phyloP scores from a whole-genome alignment of 2,113 vertebrate genomes.

The Caracal caracal region DNA sequence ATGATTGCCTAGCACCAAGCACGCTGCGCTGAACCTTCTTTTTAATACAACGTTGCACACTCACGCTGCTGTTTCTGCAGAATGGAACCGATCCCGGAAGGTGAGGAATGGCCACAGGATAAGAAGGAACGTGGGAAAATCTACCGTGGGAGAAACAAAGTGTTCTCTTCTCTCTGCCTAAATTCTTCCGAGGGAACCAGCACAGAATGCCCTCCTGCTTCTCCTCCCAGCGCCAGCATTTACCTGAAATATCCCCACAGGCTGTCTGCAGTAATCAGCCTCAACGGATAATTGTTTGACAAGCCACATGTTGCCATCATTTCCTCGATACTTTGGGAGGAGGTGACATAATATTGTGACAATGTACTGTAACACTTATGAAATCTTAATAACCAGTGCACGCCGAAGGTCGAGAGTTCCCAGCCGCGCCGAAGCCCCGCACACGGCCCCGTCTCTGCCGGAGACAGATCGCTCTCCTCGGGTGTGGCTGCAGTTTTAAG shows the following conservation, averaged over 20 bases:
- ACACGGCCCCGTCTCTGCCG: not conserved
- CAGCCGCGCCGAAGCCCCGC: not conserved
- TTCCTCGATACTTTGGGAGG: not conserved
- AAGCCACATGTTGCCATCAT: not conserved
- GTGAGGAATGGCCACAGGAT: rapidly evolving
- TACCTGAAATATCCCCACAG: not conserved
- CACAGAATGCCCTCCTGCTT: rapidly evolving
- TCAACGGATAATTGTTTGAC: not conserved
- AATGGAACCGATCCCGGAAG: rapidly evolving
- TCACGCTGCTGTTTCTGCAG: rapidly evolving
- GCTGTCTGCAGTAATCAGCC: not conserved
- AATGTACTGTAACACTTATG: constrained; percentile 34
- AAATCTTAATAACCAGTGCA: constrained; percentile 51
- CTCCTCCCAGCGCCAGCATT: rapidly evolving
- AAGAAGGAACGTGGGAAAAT: not conserved
- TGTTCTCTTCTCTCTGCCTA: not conserved
- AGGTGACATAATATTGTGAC: constrained; percentile 55
- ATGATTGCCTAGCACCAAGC: not conserved
- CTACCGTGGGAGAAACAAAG: rapidly evolving
- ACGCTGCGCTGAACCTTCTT: rapidly evolving
- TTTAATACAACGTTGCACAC: rapidly evolving
- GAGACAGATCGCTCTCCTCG: constrained; percentile 58
- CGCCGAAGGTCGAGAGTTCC: constrained; percentile 70
- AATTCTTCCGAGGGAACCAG: not conserved
- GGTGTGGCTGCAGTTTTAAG: not conserved